phyloP scores from a whole-genome alignment of 1,140 invertebrate species.

The Rhagoletis zephyria region DNA sequence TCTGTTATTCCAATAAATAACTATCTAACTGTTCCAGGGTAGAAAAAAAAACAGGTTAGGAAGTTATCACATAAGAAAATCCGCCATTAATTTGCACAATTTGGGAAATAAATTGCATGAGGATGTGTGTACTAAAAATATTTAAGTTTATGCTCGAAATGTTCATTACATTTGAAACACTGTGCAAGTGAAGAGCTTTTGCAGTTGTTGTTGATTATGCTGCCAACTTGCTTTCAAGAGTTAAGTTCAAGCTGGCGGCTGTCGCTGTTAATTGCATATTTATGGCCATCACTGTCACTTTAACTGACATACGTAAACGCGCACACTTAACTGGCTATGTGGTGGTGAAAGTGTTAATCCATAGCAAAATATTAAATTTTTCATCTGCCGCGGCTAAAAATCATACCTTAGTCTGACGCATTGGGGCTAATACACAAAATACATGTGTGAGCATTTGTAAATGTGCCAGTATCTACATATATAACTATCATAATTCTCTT shows the following conservation, averaged over 20 bases:
- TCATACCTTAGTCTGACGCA: not conserved
- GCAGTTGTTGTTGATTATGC: not conserved
- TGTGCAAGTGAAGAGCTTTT: not conserved
- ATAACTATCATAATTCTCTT: not conserved
- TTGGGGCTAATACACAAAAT: no score
- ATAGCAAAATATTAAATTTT: not conserved
- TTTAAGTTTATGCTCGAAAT: no score
- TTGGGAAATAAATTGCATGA: no score
- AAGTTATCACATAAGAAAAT: no score
- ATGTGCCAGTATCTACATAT: no score
- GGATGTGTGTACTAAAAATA: no score
- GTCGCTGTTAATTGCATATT: slow-evolving; percentile 17
- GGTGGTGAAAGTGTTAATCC: slow-evolving; percentile 2
- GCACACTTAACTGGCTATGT: not conserved
- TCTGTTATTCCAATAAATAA: no score
- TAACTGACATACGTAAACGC: not conserved
- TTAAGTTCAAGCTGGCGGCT: not conserved
- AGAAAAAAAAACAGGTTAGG: no score
- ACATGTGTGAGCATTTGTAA: not conserved
- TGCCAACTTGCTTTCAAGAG: slow-evolving; percentile 21
- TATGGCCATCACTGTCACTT: slow-evolving; percentile 35
- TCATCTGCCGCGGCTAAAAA: not conserved
- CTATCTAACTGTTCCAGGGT: no score
- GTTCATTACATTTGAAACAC: not conserved
- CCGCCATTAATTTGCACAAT: no score